Evolutionary conservation across 2,797 vertebrate species (phyloP).

Genomic region (Coracias cyanogaster): DNA sequence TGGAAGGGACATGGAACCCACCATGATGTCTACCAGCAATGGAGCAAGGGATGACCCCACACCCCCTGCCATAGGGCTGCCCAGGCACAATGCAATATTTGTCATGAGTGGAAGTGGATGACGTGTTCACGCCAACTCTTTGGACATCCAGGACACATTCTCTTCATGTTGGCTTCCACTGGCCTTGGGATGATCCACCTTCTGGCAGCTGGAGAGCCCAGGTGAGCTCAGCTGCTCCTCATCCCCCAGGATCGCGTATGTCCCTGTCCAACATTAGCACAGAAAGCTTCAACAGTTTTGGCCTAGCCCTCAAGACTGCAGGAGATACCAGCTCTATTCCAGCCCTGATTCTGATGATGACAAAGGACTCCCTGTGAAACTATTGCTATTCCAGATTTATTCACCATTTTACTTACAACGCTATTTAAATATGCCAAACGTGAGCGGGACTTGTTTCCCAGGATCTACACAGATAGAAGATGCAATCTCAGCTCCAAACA

Average conservation of each 20-base stretch:
- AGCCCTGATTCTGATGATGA: background rate
- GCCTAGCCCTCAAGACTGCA: background rate
- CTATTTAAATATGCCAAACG: background rate
- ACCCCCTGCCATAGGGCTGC: background rate
- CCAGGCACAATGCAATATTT: background rate
- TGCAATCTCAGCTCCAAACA: background rate
- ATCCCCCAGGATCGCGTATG: fast-evolving
- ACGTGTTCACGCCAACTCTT: fast-evolving
- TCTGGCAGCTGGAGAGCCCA: background rate
- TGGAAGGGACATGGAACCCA: background rate
- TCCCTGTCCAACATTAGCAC: background rate
- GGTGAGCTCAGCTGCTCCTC: background rate
- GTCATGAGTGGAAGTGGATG: background rate
- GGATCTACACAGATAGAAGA: background rate
- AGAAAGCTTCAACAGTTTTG: background rate
- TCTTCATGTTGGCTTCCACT: background rate
- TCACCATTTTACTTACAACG: background rate
- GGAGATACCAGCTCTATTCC: background rate
- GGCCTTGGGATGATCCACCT: background rate
- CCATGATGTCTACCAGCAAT: fast-evolving
- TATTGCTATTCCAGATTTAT: background rate
- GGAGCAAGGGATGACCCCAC: too few species aligned
- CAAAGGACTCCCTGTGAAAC: background rate
- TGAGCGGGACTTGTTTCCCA: background rate
- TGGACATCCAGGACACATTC: background rate